A percentile compares a stretch with the other conserved stretches of the same genome.
These are phyloP conservation scores for Lumbricus terrestris DNA, from an alignment of 2,888 invertebrate species.

Conservation along the genomic window DNA sequence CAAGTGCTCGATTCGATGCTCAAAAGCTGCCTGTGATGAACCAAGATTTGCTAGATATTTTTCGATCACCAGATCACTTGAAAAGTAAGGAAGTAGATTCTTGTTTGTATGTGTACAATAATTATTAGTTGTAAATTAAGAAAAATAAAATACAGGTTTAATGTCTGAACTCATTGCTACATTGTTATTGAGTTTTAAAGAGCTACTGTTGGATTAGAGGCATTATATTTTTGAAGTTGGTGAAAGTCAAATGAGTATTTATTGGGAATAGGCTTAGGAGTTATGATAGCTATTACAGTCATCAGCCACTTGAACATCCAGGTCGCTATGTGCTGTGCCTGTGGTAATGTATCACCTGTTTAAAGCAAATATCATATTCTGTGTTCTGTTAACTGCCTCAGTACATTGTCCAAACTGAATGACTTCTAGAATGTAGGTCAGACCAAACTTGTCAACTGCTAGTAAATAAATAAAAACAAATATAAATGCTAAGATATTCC, in stretches of 20 bases:
- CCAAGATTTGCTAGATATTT: constrained; percentile 17
- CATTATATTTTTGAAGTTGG: too few relatives aligned
- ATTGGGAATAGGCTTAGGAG: not conserved
- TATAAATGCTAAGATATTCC: not conserved
- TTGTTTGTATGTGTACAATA: too few relatives aligned
- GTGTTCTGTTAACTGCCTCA: not conserved
- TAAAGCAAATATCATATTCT: not conserved
- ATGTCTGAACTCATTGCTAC: not conserved
- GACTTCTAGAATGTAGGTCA: not conserved
- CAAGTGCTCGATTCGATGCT: not conserved
- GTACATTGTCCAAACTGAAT: not conserved
- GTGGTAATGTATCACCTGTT: not conserved
- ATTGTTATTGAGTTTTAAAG: not conserved
- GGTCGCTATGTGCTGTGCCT: not conserved
- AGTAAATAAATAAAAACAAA: not conserved
- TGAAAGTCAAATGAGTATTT: not conserved
- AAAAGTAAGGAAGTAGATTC: not conserved
- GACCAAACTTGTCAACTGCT: not conserved
- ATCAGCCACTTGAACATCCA: not conserved
- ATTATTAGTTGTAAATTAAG: not conserved
- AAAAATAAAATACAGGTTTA: not conserved
- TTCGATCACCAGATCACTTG: constrained; percentile 11
- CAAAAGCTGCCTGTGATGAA: constrained; percentile 7
- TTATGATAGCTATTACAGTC: not conserved
- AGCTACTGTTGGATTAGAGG: not conserved